A percentile compares a stretch with the other conserved stretches of the same genome.
These are phyloP conservation scores for Pungitius pungitius DNA, from an alignment of 2,113 vertebrate species.

Conservation along the genomic window DNA sequence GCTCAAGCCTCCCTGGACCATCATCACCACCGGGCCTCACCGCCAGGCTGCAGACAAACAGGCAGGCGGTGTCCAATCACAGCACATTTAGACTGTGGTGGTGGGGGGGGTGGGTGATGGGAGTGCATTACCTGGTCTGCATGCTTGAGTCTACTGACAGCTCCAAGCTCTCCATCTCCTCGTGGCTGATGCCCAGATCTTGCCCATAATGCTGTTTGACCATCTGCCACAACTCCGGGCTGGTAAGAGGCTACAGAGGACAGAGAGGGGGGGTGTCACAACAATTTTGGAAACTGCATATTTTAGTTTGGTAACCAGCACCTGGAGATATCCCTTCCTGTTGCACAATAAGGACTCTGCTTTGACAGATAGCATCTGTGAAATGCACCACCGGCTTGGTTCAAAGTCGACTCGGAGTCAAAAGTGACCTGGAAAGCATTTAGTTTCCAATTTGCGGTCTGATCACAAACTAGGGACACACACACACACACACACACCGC, in stretches of 20 bases:
- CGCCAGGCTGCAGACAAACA: conserved; percentile 56
- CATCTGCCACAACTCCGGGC: conserved; percentile 88
- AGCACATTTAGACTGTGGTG: not conserved
- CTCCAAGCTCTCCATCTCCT: conserved; percentile 91
- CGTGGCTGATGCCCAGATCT: conserved; percentile 89
- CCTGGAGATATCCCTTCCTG: not conserved
- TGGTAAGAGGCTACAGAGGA: conserved; percentile 84
- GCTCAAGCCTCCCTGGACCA: conserved; percentile 58
- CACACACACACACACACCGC: not conserved
- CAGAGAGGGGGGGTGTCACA: conserved; percentile 12
- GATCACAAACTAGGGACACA: not conserved
- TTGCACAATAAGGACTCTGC: not conserved
- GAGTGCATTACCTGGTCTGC: conserved; percentile 81
- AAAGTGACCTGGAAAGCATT: conserved; percentile 22
- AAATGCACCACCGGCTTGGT: not conserved
- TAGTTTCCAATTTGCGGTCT: conserved; percentile 1
- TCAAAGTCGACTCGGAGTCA: not conserved
- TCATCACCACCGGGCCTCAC: conserved; percentile 67
- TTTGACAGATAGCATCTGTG: not conserved
- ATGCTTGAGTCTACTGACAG: conserved; percentile 79
- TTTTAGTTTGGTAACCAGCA: not conserved
- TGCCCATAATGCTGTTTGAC: conserved; percentile 93
- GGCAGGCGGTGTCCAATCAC: not conserved
- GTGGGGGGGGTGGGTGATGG: not conserved
- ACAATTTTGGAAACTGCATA: not conserved